Conservation (phyloP, 1,140 invertebrate genomes). For the Cydia amplana region DNA sequence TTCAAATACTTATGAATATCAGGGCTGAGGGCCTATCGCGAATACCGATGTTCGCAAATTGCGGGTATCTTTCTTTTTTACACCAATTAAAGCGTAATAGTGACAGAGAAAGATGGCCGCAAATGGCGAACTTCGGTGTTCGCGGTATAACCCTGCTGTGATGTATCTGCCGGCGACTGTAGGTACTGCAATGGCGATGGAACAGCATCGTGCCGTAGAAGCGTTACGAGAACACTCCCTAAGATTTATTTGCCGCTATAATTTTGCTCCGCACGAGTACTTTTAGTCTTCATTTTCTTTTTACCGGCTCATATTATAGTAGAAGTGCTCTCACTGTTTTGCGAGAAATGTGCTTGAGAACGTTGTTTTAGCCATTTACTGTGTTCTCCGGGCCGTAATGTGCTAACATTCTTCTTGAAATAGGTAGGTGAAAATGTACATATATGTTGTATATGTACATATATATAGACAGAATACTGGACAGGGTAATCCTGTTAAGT, state of each 20-base stretch:
- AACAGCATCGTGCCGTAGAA: background rate
- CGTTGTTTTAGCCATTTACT: background rate
- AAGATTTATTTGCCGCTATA: conserved; percentile 3
- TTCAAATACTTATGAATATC: too few relatives aligned
- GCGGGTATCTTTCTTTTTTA: too few relatives aligned
- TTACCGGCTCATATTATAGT: background rate
- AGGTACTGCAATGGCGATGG: too few relatives aligned
- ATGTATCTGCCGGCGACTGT: too few relatives aligned
- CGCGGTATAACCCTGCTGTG: too few relatives aligned
- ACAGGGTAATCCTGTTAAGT: too few relatives aligned
- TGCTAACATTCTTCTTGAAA: background rate
- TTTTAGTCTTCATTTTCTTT: background rate
- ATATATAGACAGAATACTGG: too few relatives aligned
- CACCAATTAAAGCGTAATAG: too few relatives aligned
- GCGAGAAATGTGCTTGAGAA: background rate
- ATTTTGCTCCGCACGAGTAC: background rate
- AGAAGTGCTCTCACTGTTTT: background rate
- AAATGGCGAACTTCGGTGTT: background rate
- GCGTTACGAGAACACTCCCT: background rate
- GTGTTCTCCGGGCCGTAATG: background rate
- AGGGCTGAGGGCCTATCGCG: too few relatives aligned
- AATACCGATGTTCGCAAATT: too few relatives aligned
- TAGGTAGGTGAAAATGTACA: background rate
- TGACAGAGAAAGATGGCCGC: too few relatives aligned
- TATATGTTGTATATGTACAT: background rate